Evolutionary conservation across 2,888 invertebrate species (phyloP).

Genomic region (Napeogenes sylphis): DNA sequence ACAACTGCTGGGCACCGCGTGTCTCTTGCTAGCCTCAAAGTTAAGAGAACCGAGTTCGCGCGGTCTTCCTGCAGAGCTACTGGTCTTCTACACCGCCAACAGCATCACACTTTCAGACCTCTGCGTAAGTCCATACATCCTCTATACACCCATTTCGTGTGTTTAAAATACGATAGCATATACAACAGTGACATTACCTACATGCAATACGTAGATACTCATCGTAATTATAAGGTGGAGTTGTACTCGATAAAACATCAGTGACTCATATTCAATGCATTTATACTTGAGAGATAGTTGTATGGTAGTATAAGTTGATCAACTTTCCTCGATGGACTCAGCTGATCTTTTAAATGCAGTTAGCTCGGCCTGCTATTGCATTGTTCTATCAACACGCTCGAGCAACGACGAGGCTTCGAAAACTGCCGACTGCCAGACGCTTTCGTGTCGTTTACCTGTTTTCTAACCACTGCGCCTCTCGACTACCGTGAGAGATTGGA

Average conservation of each 20-base stretch:
- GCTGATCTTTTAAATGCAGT: slow-evolving; percentile 61
- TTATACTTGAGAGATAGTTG: too few relatives aligned
- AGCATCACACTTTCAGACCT: slow-evolving; percentile 92
- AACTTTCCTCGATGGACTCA: slow-evolving; percentile 50
- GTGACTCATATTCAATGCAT: too few relatives aligned
- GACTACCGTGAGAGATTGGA: slow-evolving; percentile 62
- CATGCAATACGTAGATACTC: too few relatives aligned
- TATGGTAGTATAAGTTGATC: not conserved
- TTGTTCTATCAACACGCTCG: slow-evolving; percentile 24
- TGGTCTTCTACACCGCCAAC: slow-evolving; percentile 96
- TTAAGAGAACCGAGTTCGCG: slow-evolving; percentile 87
- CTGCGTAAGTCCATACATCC: slow-evolving; percentile 84
- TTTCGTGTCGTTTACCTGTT: slow-evolving; percentile 56
- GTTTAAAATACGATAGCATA: too few relatives aligned
- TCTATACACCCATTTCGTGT: not conserved
- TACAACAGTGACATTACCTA: too few relatives aligned
- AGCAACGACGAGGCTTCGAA: slow-evolving; percentile 37
- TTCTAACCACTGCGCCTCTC: slow-evolving; percentile 48
- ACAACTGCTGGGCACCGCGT: slow-evolving; percentile 94
- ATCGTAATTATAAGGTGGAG: too few relatives aligned
- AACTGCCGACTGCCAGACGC: slow-evolving; percentile 38
- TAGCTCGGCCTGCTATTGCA: slow-evolving; percentile 49
- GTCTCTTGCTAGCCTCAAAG: slow-evolving; percentile 95
- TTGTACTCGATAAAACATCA: too few relatives aligned
- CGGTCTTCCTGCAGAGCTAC: slow-evolving; percentile 86